Conservation (phyloP, 2,113 vertebrate genomes). For the Cromileptes altivelis region DNA sequence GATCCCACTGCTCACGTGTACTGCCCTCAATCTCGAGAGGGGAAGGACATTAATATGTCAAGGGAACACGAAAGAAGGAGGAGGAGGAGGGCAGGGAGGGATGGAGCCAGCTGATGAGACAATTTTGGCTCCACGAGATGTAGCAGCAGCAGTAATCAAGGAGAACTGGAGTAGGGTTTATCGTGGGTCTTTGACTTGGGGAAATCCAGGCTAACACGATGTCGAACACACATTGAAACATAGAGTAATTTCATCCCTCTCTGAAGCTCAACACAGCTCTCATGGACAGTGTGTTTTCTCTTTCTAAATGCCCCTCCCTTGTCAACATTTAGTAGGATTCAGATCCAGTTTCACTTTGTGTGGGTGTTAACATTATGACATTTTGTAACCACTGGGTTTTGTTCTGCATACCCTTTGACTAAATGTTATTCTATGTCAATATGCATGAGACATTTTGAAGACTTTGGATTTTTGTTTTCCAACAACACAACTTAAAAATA, state of each 20-base stretch:
- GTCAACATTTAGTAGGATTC: not conserved
- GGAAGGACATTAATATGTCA: slow-evolving; percentile 62
- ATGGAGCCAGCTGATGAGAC: slow-evolving; percentile 55
- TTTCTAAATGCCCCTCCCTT: not conserved
- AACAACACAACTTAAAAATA: too few species aligned
- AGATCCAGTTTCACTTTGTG: not conserved
- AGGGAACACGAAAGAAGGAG: slow-evolving; percentile 31
- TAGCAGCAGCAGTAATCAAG: slow-evolving; percentile 45
- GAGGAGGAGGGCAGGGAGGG: slow-evolving; percentile 19
- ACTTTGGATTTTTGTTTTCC: too few species aligned
- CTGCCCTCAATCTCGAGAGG: slow-evolving; percentile 60
- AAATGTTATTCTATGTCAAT: too few species aligned
- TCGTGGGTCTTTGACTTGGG: slow-evolving; percentile 37
- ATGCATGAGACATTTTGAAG: too few species aligned
- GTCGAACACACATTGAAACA: slow-evolving; percentile 26
- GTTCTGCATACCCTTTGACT: too few species aligned
- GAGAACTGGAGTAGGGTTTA: slow-evolving; percentile 39
- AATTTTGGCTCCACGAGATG: slow-evolving; percentile 34
- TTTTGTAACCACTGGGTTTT: too few species aligned
- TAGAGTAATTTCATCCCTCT: slow-evolving; percentile 28
- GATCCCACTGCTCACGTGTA: slow-evolving; percentile 61
- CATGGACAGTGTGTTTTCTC: not conserved
- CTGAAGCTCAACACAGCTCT: not conserved
- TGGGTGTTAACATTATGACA: too few species aligned
- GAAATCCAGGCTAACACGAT: slow-evolving; percentile 53